Evolutionary conservation across 2,113 vertebrate species (phyloP).

Genomic region (Maccullochella peelii): DNA sequence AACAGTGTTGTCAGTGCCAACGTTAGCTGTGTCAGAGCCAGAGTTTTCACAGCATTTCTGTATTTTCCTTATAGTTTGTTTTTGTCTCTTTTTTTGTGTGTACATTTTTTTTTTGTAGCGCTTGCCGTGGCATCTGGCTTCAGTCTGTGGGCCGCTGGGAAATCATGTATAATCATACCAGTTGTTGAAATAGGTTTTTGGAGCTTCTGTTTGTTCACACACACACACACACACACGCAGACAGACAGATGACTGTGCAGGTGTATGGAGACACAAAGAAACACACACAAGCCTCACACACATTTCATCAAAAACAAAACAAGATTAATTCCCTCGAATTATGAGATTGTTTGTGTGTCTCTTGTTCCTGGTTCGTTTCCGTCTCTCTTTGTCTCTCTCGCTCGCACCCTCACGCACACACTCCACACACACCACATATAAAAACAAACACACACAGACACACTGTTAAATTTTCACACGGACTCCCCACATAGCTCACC

Average conservation of each 20-base stretch:
- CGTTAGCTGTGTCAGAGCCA: background rate
- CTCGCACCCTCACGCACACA: background rate
- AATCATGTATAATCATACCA: constrained; percentile 42
- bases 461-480: background rate
- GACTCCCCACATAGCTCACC: background rate
- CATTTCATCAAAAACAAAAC: background rate
- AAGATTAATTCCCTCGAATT: background rate
- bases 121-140: constrained; percentile 23
- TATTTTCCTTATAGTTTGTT: background rate
- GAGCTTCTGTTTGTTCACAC: constrained; percentile 10
- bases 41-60: background rate
- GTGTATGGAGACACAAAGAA: background rate
- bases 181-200: constrained; percentile 36
- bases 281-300: background rate
- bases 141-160: constrained; percentile 33
- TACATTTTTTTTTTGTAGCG: background rate
- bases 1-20: background rate
- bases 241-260: background rate
- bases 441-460: background rate
- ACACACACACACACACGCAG: background rate
- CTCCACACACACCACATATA: background rate
- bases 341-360: background rate
- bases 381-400: background rate
- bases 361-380: background rate
- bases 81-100: background rate